Conservation (phyloP, 2,113 vertebrate species). For the Leucopsar rothschildi region DNA sequence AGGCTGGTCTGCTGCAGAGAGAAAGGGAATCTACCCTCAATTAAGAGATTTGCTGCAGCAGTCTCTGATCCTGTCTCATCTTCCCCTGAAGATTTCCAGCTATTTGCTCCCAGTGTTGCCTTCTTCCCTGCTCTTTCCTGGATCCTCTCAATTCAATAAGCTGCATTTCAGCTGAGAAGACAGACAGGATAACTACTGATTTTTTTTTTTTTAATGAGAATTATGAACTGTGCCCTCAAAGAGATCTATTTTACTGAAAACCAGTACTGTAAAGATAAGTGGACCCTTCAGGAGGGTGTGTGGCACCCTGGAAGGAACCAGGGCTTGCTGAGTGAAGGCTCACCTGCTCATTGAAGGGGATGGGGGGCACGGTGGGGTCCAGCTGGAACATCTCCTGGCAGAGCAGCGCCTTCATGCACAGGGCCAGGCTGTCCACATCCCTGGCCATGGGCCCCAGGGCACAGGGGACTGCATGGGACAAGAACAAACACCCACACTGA, state of each 20-base stretch:
- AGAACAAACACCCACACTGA: background rate
- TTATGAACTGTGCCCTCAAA: background rate
- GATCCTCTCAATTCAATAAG: background rate
- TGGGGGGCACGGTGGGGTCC: slow-evolving; percentile 85
- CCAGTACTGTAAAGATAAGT: background rate
- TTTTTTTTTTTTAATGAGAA: background rate
- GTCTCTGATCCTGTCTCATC: background rate
- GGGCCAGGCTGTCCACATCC: slow-evolving; percentile 87
- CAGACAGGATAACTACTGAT: background rate
- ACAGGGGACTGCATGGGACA: slow-evolving; percentile 52
- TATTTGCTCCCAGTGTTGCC: background rate
- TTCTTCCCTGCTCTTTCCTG: background rate
- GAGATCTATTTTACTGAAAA: background rate
- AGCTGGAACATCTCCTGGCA: slow-evolving; percentile 86
- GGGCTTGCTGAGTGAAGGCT: background rate
- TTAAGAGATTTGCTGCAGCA: background rate
- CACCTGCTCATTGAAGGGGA: slow-evolving; percentile 83
- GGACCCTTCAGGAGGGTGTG: background rate
- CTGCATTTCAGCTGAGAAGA: background rate
- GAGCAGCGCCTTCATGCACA: slow-evolving; percentile 87
- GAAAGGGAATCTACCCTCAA: background rate
- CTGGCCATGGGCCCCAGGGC: slow-evolving; percentile 79
- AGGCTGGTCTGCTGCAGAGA: background rate
- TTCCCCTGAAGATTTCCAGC: background rate
- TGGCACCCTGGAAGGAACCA: background rate